Evolutionary conservation across 1,140 invertebrate genomes (phyloP), one percentile per base, ranked within the genome.

Genomic region (Brachionus rubens): DNA sequence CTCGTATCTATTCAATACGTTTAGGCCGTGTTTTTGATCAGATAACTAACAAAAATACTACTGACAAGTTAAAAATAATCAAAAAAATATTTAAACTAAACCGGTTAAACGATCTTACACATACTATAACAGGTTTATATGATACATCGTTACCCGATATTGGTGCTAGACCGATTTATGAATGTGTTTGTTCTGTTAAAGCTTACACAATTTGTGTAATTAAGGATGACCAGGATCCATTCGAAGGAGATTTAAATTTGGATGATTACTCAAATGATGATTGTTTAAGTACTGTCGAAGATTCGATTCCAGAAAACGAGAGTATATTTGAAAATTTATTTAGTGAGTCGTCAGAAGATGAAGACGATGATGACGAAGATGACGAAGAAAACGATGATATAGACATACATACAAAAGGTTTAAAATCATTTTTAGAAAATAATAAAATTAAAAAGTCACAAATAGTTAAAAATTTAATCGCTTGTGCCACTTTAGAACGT

Each of bases 81-180:
- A 72, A 33, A 54, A 2, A 3, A 50, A 26, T 43, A 12, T 76
- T 76, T 52, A 28, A 19, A 14, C n/a, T 43, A 1, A 56, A 36
- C 3, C 36, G 48, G 36, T 26, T 62, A 6, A 54, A 62, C 16
- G 72, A 76, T 33, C 7, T 76, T 3, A 48, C 24, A 21, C 75
- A 76, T 28, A 14, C 14, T 50, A 30, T 76, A 5, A 33, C 52
- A 5, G 75, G 21, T 19, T 24, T 76, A 9, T 76, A 76, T 62
- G 56, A 59, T 19, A 30, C n/a, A 36, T 59, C 46, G 0, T 50
- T 76, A 41, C 75, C 75, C 14, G 75, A 76, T 6, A 62, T 76
- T 30, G 75, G 75, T 9, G 21, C 4, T 21, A 24, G 30, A 24
- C 14, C 52, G 5, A 76, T 76, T 9, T 76, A 76, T 16, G 72